Base-by-base conservation (phyloP, 2,113 vertebrate species). In the Clarias gariepinus region DNA sequence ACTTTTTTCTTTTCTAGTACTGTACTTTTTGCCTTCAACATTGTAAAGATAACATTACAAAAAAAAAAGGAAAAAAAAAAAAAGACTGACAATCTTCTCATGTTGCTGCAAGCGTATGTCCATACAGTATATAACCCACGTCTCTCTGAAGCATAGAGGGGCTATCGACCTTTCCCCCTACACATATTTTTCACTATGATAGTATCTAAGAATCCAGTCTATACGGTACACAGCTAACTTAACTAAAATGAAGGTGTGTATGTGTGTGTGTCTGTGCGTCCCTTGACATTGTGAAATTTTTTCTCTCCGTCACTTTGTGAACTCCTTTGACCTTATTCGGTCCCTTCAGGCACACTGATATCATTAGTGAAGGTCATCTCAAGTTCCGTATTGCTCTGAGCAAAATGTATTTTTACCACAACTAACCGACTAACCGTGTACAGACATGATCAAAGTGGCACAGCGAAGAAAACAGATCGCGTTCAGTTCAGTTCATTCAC, bases 161-260 rank as follows among this genome's bases (percentile, higher is more conserved):
- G 93, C 71, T 86, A 47, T 91, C 88, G 91, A 89, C 87, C 88
- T 92, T 92, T 85, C 91, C 90, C 92, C 91, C 91, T 91, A 88
- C 85, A 94, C 94, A 94, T 95, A 94, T 95, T 95, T 96, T 95
- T 95, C 94, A 95, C 95, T 95, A 94, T 95, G 95, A 96, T 94
- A 93, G 94, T 95, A 95, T 88, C 94, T 93, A 92, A 93, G 94
- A 93, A 94, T 92, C 92, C 92, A 92, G 94, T 92, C 91, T 95
- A 94, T 95, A 94, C 95, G 94, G 93, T 95, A 94, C 93, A 94
- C 94, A 94, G 93, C 93, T 94, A 92, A 93, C 94, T 94, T 94
- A 95, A 88, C 92, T 93, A 94, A 93, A 94, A 93, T 90, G 93
- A 95, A 95, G 92, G 93, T 95, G 94, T 93, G 94, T 94, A 93